phyloP scores from a whole-genome alignment of 2,888 invertebrate species.

The Pseudolycoriella hygida region DNA sequence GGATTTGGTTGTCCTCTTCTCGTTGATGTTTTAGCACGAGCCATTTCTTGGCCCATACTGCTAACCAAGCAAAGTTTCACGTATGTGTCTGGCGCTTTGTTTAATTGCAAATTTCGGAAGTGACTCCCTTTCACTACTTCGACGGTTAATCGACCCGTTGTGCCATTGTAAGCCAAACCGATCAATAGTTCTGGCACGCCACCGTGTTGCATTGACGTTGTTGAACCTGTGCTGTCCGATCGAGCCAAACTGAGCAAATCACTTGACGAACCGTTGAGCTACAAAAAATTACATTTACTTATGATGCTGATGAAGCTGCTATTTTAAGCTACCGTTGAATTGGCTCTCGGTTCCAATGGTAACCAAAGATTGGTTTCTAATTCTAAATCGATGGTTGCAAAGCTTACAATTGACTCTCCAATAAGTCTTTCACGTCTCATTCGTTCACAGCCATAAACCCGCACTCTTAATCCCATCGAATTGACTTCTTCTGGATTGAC shows the following conservation, averaged over 20 bases:
- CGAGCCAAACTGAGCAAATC: constrained; percentile 65
- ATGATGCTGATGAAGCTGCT: too few relatives aligned
- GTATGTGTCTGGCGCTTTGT: constrained; percentile 80
- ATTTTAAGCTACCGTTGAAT: constrained; percentile 28
- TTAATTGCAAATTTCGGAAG: constrained; percentile 55
- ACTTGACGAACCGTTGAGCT: constrained; percentile 36
- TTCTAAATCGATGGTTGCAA: constrained; percentile 77
- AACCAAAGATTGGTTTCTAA: constrained; percentile 83
- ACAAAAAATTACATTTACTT: neutral
- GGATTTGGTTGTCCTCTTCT: constrained; percentile 89
- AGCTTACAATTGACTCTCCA: constrained; percentile 79
- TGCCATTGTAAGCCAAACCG: constrained; percentile 82
- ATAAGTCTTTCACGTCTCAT: constrained; percentile 83
- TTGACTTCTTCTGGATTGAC: constrained; percentile 91
- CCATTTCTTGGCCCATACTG: constrained; percentile 84
- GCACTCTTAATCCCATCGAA: constrained; percentile 75
- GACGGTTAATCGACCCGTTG: constrained; percentile 81
- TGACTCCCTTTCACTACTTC: constrained; percentile 61
- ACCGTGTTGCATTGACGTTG: constrained; percentile 76
- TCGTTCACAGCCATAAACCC: constrained; percentile 82
- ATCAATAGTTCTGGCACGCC: constrained; percentile 80
- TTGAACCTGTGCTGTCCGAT: constrained; percentile 87
- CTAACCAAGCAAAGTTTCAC: constrained; percentile 83
- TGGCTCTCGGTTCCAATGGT: constrained; percentile 56
- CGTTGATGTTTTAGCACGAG: constrained; percentile 81